Base-by-base conservation (phyloP, 2,888 invertebrate species). In the Campoletis raptor region DNA sequence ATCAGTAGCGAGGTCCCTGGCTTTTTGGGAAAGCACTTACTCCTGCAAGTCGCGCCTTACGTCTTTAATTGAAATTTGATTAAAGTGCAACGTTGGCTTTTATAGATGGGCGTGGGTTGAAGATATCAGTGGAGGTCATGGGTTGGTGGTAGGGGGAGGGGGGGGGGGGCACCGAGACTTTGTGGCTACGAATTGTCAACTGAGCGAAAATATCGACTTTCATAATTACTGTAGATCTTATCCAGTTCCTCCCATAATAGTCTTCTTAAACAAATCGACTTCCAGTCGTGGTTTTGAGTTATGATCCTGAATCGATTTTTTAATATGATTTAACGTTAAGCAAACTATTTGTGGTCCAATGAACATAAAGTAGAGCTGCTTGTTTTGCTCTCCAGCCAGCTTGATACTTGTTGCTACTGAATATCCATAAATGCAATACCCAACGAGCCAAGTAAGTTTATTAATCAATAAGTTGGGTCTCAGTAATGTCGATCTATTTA, bases 1-100 rank as follows among this genome's bases (percentile, higher is more conserved):
- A 88, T 86, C 80, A 87, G 52, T 36, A 64, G 81, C 12, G 79
- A 67, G 52, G 81, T 80, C 72, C 45, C 66, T 72, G 74, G 66
- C 67, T 37, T 64, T 54, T 48, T 15, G 66, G 57, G 9, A 48
- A 36, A 76, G 72, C 81, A 77, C 72, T 72, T 72, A 72, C 66
- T 57, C 21, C 48, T 21, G 40, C 18, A 40, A 79, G 45, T 54
- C 77, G 15, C 54, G 73, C 40, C 15, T 57, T 57, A 64, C 57
- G 37, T 81, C 57, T 81, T 61, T n/a, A 37, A 54, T n/a, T 70
- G 36, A 8, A 57, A 70, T 70, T 69, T 30, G 7, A 37, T 30
- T 37, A 42, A 57, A 70, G 12, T 79, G 61, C 54, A 79, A 57
- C n/a, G 42, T 70, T 15, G 24, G 67, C 36, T 48, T n/a, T 30